phyloP scores from a whole-genome alignment of 2,797 vertebrate genomes.

The Micropoecilia bifurca region DNA sequence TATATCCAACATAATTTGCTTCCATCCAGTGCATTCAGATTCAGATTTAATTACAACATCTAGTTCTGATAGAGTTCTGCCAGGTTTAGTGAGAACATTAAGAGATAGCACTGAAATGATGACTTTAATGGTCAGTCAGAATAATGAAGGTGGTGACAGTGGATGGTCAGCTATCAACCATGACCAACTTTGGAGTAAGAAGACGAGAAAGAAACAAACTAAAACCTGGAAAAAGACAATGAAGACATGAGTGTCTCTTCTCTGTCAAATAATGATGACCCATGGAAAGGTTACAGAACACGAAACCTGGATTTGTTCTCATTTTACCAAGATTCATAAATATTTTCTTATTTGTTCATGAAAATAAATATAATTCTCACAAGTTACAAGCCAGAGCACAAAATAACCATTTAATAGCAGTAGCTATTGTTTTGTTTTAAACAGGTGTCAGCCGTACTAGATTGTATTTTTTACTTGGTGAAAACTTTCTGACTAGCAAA shows the following conservation, averaged over 20 bases:
- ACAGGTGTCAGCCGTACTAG: not conserved
- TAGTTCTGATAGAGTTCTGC: not conserved
- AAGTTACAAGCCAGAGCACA: not conserved
- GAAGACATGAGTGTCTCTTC: not conserved
- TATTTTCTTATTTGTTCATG: no score
- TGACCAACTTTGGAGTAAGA: not conserved
- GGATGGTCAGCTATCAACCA: not conserved
- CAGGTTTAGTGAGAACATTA: not conserved
- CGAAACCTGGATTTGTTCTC: no score
- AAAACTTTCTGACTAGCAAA: not conserved
- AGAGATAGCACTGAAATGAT: not conserved
- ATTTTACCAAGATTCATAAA: no score
- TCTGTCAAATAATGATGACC: not conserved
- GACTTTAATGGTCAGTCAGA: not conserved
- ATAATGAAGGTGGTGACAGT: not conserved
- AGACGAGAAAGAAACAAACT: not conserved
- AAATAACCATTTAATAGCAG: not conserved
- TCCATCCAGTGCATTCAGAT: not conserved
- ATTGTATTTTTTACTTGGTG: no score
- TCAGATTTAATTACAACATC: not conserved
- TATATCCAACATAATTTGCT: not conserved
- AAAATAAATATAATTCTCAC: no score
- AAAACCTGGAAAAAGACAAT: not conserved
- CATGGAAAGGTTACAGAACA: no score
- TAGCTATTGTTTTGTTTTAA: not conserved